These are phyloP conservation scores for Pelosia muscerda DNA, from an alignment of 2,888 invertebrate species.

Conservation along the genomic window DNA sequence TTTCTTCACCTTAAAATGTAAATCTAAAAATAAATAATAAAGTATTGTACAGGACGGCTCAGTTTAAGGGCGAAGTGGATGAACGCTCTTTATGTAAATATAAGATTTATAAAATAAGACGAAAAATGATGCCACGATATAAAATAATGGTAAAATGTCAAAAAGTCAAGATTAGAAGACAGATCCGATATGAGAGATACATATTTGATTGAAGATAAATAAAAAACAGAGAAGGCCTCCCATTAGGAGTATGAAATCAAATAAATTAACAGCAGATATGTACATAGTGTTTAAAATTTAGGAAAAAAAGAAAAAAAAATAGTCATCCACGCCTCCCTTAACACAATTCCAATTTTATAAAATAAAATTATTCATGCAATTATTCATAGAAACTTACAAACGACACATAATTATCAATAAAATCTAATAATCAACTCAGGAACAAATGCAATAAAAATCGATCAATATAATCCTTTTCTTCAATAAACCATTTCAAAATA, in stretches of 20 bases:
- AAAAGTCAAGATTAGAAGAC: slow-evolving; percentile 5
- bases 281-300: slow-evolving; percentile 43
- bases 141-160: neutral
- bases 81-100: slow-evolving; percentile 37
- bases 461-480: slow-evolving; percentile 73
- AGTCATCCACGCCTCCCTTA: slow-evolving; percentile 72
- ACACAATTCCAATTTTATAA: slow-evolving; percentile 67
- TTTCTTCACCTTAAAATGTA: slow-evolving; percentile 76
- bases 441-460: slow-evolving; percentile 87
- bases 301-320: slow-evolving; percentile 20
- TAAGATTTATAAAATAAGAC: neutral
- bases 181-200: neutral
- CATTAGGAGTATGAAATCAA: slow-evolving; percentile 26
- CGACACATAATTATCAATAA: slow-evolving; percentile 78
- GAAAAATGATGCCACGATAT: neutral
- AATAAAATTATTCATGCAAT: slow-evolving; percentile 79
- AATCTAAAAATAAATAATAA: slow-evolving; percentile 84
- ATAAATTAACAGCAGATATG: slow-evolving; percentile 48
- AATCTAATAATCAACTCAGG: slow-evolving; percentile 86
- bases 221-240: slow-evolving; percentile 5
- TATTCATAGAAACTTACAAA: slow-evolving; percentile 74
- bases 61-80: slow-evolving; percentile 75
- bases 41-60: slow-evolving; percentile 81
- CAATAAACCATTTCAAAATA: slow-evolving; percentile 78
- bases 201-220: neutral